Evolutionary conservation across 2,797 vertebrate genomes (phyloP), one percentile per base, ranked within the genome.

Genomic region (Acomys russatus): DNA sequence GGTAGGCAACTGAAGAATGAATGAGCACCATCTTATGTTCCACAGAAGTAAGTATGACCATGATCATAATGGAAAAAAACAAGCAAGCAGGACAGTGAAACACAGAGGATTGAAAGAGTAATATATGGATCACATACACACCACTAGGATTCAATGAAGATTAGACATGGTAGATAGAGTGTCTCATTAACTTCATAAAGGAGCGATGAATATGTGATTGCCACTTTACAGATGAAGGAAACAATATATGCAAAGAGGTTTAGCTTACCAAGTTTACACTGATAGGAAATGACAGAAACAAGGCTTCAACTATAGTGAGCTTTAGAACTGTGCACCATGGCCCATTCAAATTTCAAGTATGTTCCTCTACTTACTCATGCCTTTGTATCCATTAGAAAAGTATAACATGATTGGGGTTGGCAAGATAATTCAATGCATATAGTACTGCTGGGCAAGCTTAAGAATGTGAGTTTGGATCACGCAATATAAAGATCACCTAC

Each of bases 351-450:
- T 6, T 88, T n/a, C 79, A 63, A 3, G 9, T 54, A 35, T 18
- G n/a, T 28, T 87, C 83, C 54, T 77, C 44, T 44, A 74, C 74
- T 90, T 80, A 49, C 8, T 77, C 71, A 30, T 59, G 30, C 56
- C 80, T 82, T 73, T 90, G 66, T 84, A 44, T 22, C 70, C 51
- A 33, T 59, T 49, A 85, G 82, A 38, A 90, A 94, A 90, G 59
- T 77, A 38, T 59, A 89, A 56, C 12, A 66, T 90, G 64, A 66
- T 44, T 84, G 61, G 25, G 35, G 11, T 5, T 84, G 38, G 25
- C 61, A 49, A 64, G 38, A 49, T 44, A 64, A 22, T 28, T 44
- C 25, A 64, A 18, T 66, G 35, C 25, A 20, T 66, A 49, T 44
- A 84, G 38, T 49, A 44, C 61, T 63, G 25, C 35, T 83, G 25